Percentiles rank a stretch among this genome's conserved stretches.
These are phyloP conservation scores for Mirounga angustirostris DNA, from an alignment of 2,113 vertebrate species.

Conservation along the genomic window DNA sequence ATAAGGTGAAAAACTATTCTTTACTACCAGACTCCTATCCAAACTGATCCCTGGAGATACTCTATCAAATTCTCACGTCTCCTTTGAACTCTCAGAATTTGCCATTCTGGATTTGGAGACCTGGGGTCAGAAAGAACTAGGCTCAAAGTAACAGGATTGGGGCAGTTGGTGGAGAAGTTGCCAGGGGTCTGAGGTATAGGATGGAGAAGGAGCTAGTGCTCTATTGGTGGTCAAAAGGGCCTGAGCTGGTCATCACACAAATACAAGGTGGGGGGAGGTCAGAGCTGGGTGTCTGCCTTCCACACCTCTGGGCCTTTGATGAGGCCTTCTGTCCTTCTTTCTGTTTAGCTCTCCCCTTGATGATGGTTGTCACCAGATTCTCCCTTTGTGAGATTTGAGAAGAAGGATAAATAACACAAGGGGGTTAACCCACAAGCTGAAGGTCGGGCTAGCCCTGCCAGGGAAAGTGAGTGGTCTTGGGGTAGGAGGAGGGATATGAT, in stretches of 20 bases:
- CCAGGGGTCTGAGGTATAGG: background rate
- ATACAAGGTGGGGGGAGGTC: too few species aligned
- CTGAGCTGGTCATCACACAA: background rate
- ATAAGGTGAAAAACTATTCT: background rate
- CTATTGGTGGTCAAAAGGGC: background rate
- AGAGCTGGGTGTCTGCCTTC: background rate
- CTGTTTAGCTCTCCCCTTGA: background rate
- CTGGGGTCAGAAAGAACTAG: background rate
- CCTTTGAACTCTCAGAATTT: background rate
- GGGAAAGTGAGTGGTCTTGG: rapidly evolving
- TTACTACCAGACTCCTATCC: background rate
- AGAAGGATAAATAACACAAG: background rate
- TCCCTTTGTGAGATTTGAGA: background rate
- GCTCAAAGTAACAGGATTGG: background rate
- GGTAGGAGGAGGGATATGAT: background rate
- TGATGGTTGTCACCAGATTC: background rate
- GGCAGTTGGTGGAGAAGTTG: background rate
- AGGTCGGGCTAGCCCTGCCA: background rate
- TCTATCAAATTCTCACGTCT: background rate
- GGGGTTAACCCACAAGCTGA: too few species aligned
- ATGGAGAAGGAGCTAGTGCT: background rate
- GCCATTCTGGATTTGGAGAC: background rate
- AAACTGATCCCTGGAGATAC: background rate
- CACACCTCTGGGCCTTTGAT: background rate
- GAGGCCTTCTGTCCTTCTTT: background rate